Conservation (phyloP, 2,113 vertebrate genomes). For the Hassar affinis region DNA sequence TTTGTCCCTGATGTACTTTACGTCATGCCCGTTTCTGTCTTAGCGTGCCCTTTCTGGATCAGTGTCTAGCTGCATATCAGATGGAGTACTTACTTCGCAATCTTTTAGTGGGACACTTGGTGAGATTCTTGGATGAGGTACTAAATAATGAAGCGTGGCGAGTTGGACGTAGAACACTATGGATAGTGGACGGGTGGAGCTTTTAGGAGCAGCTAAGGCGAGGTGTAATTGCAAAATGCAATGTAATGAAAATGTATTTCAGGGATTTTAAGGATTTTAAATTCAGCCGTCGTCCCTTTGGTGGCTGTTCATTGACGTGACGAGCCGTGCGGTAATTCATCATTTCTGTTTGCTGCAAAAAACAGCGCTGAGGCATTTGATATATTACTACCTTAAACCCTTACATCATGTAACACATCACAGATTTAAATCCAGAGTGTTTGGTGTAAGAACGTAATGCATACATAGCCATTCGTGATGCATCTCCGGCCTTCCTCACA, state of each 20-base stretch:
- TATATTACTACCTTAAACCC: neutral
- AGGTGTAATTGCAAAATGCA: too few species aligned
- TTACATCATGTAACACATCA: neutral
- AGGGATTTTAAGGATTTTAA: neutral
- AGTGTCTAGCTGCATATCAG: conserved; percentile 1
- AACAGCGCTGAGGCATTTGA: neutral
- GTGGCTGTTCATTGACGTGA: neutral
- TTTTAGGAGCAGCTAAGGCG: too few species aligned
- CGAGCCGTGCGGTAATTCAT: neutral
- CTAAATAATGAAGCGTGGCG: neutral
- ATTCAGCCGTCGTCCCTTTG: neutral
- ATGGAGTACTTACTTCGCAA: neutral
- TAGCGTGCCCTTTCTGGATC: neutral
- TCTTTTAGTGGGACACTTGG: neutral
- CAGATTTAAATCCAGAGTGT: neutral
- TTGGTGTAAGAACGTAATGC: conserved; percentile 4
- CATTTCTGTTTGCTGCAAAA: neutral
- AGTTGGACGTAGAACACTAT: too few species aligned
- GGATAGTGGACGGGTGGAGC: neutral
- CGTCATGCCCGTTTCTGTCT: neutral
- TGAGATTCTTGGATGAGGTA: neutral
- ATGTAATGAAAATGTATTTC: neutral
- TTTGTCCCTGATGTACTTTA: conserved; percentile 17
- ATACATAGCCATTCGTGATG: neutral
- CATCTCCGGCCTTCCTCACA: neutral